Evolutionary conservation across 2,797 vertebrate genomes (phyloP), one percentile per base, ranked within the genome.

Genomic region (Kryptolebias ocellatus): DNA sequence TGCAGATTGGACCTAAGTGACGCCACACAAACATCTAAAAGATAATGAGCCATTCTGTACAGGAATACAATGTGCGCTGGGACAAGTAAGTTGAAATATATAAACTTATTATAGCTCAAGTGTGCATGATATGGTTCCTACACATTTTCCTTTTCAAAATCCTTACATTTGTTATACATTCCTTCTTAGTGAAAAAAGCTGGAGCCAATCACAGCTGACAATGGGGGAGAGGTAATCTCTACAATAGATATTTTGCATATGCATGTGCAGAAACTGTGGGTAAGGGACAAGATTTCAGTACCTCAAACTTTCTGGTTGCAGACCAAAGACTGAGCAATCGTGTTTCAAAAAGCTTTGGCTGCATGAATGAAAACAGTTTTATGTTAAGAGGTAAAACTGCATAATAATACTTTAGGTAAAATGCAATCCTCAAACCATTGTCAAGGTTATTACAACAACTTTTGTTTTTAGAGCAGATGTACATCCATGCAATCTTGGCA

Each of bases 61-160:
- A 24, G 20, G 53, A 53, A 64, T 76, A 59, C 67, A 50, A 2
- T 2, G 56, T 28, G 61, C 47, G 56, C 62, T 29, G 2, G 27
- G 44, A n/a, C 55, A 61, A 64, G 68, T 20, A 64, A 39, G 60
- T 27, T 76, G 60, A 72, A 24, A 28, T 44, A 49, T 34, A 29
- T 45, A 59, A 47, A 49, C 16, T 16, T 49, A 57, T 60, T 55
- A 45, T 8, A 46, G 51, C 4, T 28, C 34, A 42, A 54, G 51
- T 24, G 37, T 64, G 72, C 34, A 61, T 67, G 42, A 45, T 0
- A 6, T 11, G 27, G 54, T 28, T 80, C 39, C 49, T 28, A 70
- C 57, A 74, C 2, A 1, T 68, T 82, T 67, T 80, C 55, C 65
- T 51, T 77, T 71, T 79, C 15, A 37, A 80, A 69, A 69, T n/a